Conservation (phyloP, 30 jellyfish, hydroid and myxozoan genomes). For the Haliclystus octoradiatus region DNA sequence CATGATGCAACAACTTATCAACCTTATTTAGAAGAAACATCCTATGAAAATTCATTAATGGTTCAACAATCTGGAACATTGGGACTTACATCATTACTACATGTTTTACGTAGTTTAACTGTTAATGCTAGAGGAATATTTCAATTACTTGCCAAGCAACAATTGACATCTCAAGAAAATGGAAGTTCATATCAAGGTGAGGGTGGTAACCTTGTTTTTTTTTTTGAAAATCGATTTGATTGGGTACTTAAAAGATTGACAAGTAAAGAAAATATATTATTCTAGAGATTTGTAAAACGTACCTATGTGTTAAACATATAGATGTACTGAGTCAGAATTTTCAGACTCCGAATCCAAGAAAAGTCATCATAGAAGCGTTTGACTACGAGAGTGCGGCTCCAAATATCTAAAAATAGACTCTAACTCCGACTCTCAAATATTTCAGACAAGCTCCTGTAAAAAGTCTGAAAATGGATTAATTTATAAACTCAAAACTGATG, state of each 20-base stretch:
- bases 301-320: no score
- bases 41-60: slow-evolving; percentile 76
- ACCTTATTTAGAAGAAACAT: slow-evolving; percentile 72
- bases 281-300: no score
- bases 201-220: neutral
- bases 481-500: no score
- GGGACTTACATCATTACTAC: slow-evolving; percentile 73
- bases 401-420: no score
- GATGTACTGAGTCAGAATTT: no score
- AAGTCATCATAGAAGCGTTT: no score
- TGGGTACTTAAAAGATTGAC: no score
- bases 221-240: neutral
- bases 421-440: no score
- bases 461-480: no score
- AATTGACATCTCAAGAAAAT: slow-evolving; percentile 11
- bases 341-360: no score
- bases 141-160: slow-evolving; percentile 40
- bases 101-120: slow-evolving; percentile 79
- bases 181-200: neutral
- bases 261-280: no score
- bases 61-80: slow-evolving; percentile 85
- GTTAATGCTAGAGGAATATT: slow-evolving; percentile 91
- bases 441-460: no score
- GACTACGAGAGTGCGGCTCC: slow-evolving; percentile 28
- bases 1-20: slow-evolving; percentile 73